phyloP scores from a whole-genome alignment of 2,113 vertebrate species.

The Chionomys nivalis region DNA sequence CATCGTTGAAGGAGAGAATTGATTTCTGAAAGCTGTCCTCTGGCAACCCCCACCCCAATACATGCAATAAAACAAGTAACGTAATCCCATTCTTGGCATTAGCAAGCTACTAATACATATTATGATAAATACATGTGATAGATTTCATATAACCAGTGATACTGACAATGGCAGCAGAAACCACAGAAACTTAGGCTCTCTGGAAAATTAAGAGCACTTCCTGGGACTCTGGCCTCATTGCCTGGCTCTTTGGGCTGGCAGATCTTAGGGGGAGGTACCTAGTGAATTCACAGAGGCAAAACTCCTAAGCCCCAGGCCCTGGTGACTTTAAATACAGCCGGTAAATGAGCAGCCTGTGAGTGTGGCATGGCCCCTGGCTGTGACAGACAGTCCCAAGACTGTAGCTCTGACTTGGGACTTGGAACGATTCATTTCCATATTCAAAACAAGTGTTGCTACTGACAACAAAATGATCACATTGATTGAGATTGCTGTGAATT shows the following conservation, averaged over 20 bases:
- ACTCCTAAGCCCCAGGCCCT: not conserved
- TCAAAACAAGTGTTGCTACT: not conserved
- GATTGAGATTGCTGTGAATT: not conserved
- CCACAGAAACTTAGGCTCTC: not conserved
- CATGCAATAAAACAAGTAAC: not conserved
- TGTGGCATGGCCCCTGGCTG: too few species aligned
- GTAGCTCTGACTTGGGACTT: not conserved
- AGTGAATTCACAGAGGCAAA: not conserved
- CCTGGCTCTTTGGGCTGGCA: not conserved
- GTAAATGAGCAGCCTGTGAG: not conserved
- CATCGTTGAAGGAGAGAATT: not conserved
- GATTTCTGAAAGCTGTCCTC: not conserved
- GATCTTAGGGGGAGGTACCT: not conserved
- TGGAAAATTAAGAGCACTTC: not conserved
- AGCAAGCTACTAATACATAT: not conserved
- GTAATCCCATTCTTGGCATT: not conserved
- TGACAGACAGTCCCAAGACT: not conserved
- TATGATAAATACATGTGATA: not conserved
- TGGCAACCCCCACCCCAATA: not conserved
- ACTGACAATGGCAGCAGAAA: not conserved
- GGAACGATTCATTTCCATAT: not conserved
- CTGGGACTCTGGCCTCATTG: not conserved
- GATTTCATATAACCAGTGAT: not conserved
- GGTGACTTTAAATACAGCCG: not conserved
- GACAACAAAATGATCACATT: not conserved